phyloP scores from a whole-genome alignment of 2,888 invertebrate species.

The Drosophila mimica region DNA sequence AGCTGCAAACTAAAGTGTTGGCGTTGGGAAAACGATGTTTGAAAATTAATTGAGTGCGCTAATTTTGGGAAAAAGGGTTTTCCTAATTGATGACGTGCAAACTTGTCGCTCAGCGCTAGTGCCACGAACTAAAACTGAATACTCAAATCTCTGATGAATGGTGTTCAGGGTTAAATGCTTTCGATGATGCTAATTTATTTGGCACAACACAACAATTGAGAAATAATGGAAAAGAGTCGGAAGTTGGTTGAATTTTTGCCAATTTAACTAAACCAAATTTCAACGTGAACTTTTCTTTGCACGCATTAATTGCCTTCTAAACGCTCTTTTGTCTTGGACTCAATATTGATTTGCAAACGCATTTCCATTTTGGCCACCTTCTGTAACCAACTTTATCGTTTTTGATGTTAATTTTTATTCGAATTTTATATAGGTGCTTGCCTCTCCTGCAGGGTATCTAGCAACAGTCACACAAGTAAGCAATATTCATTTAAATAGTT shows the following conservation, averaged over 20 bases:
- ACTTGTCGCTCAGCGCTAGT: conserved; percentile 22
- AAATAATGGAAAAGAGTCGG: neutral
- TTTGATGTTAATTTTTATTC: neutral
- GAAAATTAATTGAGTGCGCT: conserved; percentile 78
- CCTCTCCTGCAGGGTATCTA: neutral
- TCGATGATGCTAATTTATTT: neutral
- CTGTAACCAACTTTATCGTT: neutral
- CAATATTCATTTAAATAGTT: conserved; percentile 12
- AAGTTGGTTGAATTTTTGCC: neutral
- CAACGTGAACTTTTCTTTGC: neutral
- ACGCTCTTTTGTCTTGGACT: neutral
- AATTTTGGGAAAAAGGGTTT: conserved; percentile 72
- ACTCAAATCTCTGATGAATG: conserved; percentile 19
- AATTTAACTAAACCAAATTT: neutral
- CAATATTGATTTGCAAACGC: conserved; percentile 2
- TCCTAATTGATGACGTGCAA: conserved; percentile 68
- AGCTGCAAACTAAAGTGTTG: conserved; percentile 46
- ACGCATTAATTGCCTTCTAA: neutral
- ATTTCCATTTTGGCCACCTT: conserved; percentile 7
- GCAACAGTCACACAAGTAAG: neutral
- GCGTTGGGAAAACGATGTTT: conserved; percentile 57
- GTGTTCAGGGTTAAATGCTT: conserved; percentile 13
- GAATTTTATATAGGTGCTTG: conserved; percentile 1
- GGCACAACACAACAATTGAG: neutral
- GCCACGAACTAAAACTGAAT: conserved; percentile 18